Evolutionary conservation across 92 coral and sea anemone species (phyloP).

Genomic region (Phenganax marumi): DNA sequence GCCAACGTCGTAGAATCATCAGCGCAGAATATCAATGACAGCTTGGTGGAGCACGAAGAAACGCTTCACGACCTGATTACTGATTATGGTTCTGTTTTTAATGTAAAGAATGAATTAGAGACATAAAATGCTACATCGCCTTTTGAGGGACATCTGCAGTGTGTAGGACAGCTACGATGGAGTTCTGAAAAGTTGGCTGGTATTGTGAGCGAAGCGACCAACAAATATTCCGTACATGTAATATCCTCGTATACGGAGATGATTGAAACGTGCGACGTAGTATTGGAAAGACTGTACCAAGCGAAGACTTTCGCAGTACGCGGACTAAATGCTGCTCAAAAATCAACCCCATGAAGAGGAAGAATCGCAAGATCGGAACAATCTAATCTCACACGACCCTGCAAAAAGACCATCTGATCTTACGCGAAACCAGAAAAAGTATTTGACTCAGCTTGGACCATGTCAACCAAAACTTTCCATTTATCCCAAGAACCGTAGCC

Average conservation of each 20-base stretch:
- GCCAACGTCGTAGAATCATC: too few species aligned
- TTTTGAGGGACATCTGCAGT: not conserved
- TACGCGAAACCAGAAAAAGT: conserved; percentile 1
- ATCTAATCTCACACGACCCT: conserved; percentile 28
- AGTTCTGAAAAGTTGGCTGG: conserved; percentile 14
- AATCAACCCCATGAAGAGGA: too few species aligned
- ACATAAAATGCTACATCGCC: too few species aligned
- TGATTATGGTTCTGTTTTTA: too few species aligned
- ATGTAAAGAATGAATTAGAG: too few species aligned
- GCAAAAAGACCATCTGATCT: conserved; percentile 23
- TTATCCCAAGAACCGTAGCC: conserved; percentile 1
- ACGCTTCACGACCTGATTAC: too few species aligned
- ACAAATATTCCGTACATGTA: conserved; percentile 8
- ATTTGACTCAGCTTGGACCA: conserved; percentile 15
- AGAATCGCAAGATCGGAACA: not conserved
- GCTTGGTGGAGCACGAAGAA: too few species aligned
- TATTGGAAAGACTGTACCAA: not conserved
- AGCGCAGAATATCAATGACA: too few species aligned
- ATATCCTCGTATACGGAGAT: conserved; percentile 23
- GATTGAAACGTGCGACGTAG: conserved; percentile 18
- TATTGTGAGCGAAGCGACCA: conserved; percentile 1
- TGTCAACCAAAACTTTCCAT: conserved; percentile 24
- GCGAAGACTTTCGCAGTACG: not conserved
- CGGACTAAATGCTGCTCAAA: conserved; percentile 16
- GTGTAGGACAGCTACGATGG: conserved; percentile 25